Base-by-base conservation (phyloP, 2,888 invertebrate genomes). In the Cantharis nigra region DNA sequence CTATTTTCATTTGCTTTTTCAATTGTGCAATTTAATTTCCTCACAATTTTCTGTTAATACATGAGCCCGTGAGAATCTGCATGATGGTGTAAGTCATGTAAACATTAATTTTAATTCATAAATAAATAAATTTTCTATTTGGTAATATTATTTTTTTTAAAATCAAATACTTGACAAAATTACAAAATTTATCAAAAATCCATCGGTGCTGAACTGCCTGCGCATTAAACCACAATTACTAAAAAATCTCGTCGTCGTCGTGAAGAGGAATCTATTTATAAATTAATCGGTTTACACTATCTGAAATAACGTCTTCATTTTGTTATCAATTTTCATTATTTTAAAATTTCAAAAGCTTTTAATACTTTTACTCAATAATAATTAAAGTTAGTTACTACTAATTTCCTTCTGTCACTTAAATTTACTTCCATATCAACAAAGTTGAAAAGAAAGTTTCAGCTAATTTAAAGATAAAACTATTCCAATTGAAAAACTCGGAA, bases 401-500 rank as follows among this genome's bases (percentile, higher is more conserved):
- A 49, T 49, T 49, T 49, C 49, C 49, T 49, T 49, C n/a, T n/a
- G 49, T 67, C 67, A 65, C 49, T 23, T 33, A 33, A 67, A 69
- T 63, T 74, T 70, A 69, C 69, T 74, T 20, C 10, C 69, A 63
- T 74, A 69, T 30, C 69, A 69, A 28, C 11, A 63, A 69, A 63
- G 69, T 63, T 74, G 69, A 69, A 63, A 63, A 74, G 69, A 63
- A 67, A 26, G 69, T 63, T 63, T 26, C 63, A 69, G 69, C 63
- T 69, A 69, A 74, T 74, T 69, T 18, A 18, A 23, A 69, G 33
- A 67, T 23, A 28, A 67, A 67, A 67, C 72, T 67, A 67, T 72
- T 72, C 64, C 67, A 62, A 67, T 16, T 63, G 69, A 74, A 74
- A 74, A 74, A 69, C 74, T 16, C 63, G 11, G 26, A 18, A 18